phyloP scores from a whole-genome alignment of 2,113 vertebrate genomes.

The Corvus moneduloides region DNA sequence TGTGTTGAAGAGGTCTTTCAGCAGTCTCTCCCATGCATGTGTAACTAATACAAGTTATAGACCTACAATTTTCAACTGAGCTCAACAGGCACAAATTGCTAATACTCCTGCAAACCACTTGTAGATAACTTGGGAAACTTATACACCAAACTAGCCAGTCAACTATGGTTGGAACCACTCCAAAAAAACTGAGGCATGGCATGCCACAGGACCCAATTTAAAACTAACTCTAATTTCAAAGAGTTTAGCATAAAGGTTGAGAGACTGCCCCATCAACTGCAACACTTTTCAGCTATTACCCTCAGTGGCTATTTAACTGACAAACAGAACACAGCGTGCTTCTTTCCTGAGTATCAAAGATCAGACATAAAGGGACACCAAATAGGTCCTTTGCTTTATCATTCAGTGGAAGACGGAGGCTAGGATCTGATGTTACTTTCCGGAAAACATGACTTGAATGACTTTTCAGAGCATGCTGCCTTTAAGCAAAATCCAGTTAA shows the following conservation, averaged over 20 bases:
- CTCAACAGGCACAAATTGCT: neutral
- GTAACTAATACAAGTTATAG: neutral
- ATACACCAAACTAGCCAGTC: neutral
- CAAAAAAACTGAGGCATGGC: neutral
- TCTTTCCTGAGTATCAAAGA: neutral
- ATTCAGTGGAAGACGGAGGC: neutral
- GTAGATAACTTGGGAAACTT: neutral
- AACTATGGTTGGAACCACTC: neutral
- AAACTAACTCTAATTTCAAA: neutral
- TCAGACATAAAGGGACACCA: neutral
- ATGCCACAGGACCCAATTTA: neutral
- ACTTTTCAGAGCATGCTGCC: neutral
- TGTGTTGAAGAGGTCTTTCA: neutral
- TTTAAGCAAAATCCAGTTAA: neutral
- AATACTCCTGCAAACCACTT: neutral
- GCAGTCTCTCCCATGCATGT: neutral
- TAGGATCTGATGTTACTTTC: neutral
- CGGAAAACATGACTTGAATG: neutral
- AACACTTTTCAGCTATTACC: neutral
- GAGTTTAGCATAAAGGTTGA: neutral
- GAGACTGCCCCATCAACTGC: neutral
- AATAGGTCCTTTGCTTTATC: neutral
- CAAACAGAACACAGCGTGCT: neutral
- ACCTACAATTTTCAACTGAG: neutral
- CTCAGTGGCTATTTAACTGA: neutral